phyloP scores from a whole-genome alignment of 2,888 invertebrate genomes.

The Ochropleura plecta region DNA sequence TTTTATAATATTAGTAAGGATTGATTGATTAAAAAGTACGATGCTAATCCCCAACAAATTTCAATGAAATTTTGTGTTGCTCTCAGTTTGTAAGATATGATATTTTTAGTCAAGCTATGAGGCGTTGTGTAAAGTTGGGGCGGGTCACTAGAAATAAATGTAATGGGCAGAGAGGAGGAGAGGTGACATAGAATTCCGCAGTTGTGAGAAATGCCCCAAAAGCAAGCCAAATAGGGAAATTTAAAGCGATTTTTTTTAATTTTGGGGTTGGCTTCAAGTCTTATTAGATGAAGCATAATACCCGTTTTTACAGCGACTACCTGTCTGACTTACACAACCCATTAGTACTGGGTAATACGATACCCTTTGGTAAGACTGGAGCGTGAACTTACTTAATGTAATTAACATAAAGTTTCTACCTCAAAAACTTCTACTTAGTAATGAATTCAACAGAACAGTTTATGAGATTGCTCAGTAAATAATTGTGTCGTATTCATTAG shows the following conservation, averaged over 20 bases:
- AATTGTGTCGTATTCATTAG: conserved; percentile 30
- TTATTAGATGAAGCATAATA: too few relatives aligned
- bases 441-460: conserved; percentile 4
- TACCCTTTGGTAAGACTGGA: too few relatives aligned
- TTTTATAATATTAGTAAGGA: too few relatives aligned
- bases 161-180: not conserved
- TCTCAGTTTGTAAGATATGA: not conserved
- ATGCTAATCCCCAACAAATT: not conserved
- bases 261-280: too few relatives aligned
- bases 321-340: too few relatives aligned
- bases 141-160: not conserved
- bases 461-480: conserved; percentile 26
- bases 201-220: not conserved
- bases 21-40: not conserved
- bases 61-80: not conserved
- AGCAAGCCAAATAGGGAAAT: not conserved
- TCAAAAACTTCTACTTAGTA: not conserved
- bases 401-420: not conserved
- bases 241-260: not conserved
- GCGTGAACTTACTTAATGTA: too few relatives aligned
- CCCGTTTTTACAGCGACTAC: too few relatives aligned
- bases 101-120: not conserved
- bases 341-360: too few relatives aligned
- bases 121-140: not conserved
- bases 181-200: not conserved